These are phyloP conservation scores for Agrotis segetum DNA, from an alignment of 2,888 invertebrate species.

Conservation along the genomic window DNA sequence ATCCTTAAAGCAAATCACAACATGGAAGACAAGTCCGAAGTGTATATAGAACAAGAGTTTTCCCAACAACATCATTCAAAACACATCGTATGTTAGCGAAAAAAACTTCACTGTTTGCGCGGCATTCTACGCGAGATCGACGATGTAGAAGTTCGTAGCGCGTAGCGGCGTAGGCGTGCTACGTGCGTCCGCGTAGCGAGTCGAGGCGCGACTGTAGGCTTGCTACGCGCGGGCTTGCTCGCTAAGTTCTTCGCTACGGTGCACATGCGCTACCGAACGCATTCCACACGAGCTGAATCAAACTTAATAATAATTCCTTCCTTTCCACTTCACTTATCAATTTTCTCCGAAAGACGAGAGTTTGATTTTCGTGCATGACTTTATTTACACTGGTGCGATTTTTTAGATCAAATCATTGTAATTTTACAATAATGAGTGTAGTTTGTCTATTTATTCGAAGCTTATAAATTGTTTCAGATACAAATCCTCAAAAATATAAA, in stretches of 20 bases:
- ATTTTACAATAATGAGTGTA: background rate
- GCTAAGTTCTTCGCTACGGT: slow-evolving; percentile 72
- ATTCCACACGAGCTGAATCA: slow-evolving; percentile 68
- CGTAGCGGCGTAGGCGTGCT: slow-evolving; percentile 79
- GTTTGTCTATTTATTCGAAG: background rate
- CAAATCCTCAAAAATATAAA: background rate
- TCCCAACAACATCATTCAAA: slow-evolving; percentile 88
- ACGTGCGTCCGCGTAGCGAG: slow-evolving; percentile 77
- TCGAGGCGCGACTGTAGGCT: slow-evolving; percentile 79
- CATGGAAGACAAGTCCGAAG: slow-evolving; percentile 90
- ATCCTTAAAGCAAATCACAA: slow-evolving; percentile 90
- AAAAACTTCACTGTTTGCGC: slow-evolving; percentile 78
- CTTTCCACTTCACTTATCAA: slow-evolving; percentile 71
- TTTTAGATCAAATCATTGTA: background rate
- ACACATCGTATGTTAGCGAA: slow-evolving; percentile 82
- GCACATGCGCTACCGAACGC: slow-evolving; percentile 83
- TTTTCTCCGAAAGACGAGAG: slow-evolving; percentile 59
- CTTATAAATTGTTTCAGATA: background rate
- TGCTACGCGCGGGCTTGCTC: slow-evolving; percentile 64
- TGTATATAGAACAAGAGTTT: slow-evolving; percentile 89
- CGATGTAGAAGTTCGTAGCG: slow-evolving; percentile 77
- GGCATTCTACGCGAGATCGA: slow-evolving; percentile 71
- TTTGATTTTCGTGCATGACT: slow-evolving; percentile 57
- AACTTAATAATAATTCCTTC: slow-evolving; percentile 73
- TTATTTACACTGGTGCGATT: background rate